Evolutionary conservation across 2,888 invertebrate species (phyloP).

Genomic region (Metallyticus violacea): DNA sequence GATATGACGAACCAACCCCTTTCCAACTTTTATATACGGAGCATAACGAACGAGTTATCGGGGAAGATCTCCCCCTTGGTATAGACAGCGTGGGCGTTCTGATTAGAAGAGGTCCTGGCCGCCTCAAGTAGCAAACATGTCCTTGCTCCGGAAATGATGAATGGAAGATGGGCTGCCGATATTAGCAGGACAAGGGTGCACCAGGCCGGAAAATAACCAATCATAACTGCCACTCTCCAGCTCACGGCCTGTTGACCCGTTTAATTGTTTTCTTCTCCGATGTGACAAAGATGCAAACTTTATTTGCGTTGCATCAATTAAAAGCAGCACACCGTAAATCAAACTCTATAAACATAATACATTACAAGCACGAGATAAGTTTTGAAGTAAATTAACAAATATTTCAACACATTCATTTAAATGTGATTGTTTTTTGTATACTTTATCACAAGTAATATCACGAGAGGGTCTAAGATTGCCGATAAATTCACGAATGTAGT

Average conservation of each 20-base stretch:
- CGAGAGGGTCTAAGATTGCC: too few relatives aligned
- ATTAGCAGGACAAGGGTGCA: neutral
- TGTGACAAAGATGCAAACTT: neutral
- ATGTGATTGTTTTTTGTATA: too few relatives aligned
- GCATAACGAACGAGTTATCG: neutral
- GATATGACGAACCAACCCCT: constrained; percentile 14
- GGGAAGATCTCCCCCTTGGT: neutral
- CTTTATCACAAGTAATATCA: too few relatives aligned
- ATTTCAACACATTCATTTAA: too few relatives aligned
- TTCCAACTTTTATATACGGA: neutral
- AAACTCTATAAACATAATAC: too few relatives aligned
- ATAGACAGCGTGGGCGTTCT: neutral
- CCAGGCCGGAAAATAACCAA: neutral
- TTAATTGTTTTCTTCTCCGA: neutral
- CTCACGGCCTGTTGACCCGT: neutral
- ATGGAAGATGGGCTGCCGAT: neutral
- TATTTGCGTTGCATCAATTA: neutral
- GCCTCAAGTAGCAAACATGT: neutral
- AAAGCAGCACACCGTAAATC: too few relatives aligned
- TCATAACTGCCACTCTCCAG: neutral
- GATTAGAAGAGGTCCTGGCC: neutral
- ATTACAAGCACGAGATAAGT: too few relatives aligned
- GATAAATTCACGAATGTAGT: too few relatives aligned
- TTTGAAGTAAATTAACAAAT: too few relatives aligned
- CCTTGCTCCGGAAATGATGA: neutral